phyloP scores from a whole-genome alignment of 1,140 invertebrate species.

The Drosophila tropicalis region DNA sequence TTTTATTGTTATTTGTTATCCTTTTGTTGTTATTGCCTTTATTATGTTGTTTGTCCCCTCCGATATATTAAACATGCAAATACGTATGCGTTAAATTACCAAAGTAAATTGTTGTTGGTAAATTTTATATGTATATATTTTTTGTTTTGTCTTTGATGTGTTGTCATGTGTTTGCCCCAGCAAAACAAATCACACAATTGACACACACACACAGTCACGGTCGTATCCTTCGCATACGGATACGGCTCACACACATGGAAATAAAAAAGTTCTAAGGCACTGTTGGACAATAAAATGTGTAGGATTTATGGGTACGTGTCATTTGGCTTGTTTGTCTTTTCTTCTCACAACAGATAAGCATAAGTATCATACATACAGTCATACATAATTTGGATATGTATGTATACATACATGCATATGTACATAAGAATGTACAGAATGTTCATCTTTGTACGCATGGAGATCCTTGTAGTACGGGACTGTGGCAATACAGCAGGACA shows the following conservation, averaged over 20 bases:
- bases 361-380: constrained; percentile 11
- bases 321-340: constrained; percentile 69
- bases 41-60: constrained; percentile 29
- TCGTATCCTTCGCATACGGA: neutral
- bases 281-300: constrained; percentile 62
- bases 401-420: neutral
- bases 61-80: constrained; percentile 68
- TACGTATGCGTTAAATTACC: constrained; percentile 69
- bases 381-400: neutral
- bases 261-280: constrained; percentile 30
- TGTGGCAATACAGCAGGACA: constrained; percentile 20
- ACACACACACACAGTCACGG: constrained; percentile 20
- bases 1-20: neutral
- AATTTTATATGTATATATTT: constrained; percentile 60
- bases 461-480: constrained; percentile 9
- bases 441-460: no score
- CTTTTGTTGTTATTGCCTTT: constrained; percentile 24
- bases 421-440: no score
- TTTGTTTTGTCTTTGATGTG: constrained; percentile 33
- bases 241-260: constrained; percentile 19
- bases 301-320: constrained; percentile 77
- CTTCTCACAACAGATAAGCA: constrained; percentile 43
- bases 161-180: constrained; percentile 60
- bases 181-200: constrained; percentile 75
- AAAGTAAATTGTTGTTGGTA: constrained; percentile 71